phyloP scores from a whole-genome alignment of 2,797 vertebrate species.

The Cryptoblepharus egeriae region DNA sequence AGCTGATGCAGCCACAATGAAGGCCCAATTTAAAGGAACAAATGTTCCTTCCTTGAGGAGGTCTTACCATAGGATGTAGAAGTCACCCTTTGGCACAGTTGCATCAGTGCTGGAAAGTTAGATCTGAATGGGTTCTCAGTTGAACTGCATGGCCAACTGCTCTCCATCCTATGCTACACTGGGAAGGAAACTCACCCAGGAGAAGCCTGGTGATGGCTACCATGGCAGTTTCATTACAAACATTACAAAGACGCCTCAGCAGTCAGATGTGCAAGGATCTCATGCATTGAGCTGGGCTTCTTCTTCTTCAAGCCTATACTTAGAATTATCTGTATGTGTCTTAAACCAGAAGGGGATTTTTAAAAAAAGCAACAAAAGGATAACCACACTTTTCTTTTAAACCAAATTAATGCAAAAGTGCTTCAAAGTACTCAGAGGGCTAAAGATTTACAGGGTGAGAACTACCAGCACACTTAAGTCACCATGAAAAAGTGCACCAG shows the following conservation, averaged over 20 bases:
- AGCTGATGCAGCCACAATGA: too few species aligned
- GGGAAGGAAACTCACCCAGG: not conserved
- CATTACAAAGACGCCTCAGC: not conserved
- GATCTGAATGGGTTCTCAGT: not conserved
- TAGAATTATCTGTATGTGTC: not conserved
- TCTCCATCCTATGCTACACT: too few species aligned
- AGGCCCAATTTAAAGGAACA: too few species aligned
- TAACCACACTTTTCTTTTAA: conserved; percentile 65
- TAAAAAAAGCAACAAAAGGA: conserved; percentile 48
- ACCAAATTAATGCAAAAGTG: conserved; percentile 90
- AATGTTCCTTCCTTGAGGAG: too few species aligned
- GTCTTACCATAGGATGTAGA: too few species aligned
- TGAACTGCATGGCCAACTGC: too few species aligned
- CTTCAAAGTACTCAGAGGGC: conserved; percentile 98
- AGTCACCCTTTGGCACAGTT: too few species aligned
- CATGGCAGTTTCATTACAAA: not conserved
- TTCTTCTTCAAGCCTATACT: not conserved
- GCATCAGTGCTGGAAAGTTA: too few species aligned
- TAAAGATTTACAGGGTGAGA: conserved; percentile 90
- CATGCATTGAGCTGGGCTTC: not conserved
- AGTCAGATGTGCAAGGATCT: not conserved
- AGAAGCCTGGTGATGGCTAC: not conserved
- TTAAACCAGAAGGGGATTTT: conserved; percentile 77
- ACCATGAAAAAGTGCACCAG: conserved; percentile 88
- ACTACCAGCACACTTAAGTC: conserved; percentile 85